phyloP scores from a whole-genome alignment of 1,140 invertebrate genomes.

The Trichonephila inaurata region DNA sequence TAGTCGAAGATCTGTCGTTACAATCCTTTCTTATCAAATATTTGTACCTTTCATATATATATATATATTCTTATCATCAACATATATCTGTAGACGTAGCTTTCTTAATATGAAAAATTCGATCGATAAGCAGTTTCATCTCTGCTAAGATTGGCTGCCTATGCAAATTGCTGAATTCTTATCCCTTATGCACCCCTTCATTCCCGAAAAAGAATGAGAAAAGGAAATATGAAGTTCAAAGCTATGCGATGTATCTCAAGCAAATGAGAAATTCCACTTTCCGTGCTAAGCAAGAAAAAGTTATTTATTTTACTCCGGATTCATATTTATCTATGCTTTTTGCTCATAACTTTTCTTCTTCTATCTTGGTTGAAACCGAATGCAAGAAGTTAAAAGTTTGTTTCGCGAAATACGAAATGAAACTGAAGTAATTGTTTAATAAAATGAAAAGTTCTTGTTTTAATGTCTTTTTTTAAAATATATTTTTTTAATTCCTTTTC shows the following conservation, averaged over 20 bases:
- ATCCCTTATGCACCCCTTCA: background rate
- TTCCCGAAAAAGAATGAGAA: background rate
- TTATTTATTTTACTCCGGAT: constrained; percentile 49
- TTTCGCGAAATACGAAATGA: constrained; percentile 29
- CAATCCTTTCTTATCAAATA: background rate
- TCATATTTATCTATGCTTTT: background rate
- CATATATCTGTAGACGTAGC: background rate
- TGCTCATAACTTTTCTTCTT: background rate
- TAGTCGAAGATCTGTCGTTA: background rate
- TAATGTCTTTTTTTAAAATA: background rate
- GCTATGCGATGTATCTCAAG: constrained; percentile 56
- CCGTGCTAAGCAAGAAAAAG: constrained; percentile 23
- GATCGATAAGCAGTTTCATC: constrained; percentile 8
- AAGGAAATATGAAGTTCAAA: constrained; percentile 62
- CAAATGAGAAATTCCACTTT: constrained; percentile 71
- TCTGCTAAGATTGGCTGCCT: constrained; percentile 53
- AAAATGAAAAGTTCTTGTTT: constrained; percentile 38
- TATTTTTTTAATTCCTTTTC: background rate
- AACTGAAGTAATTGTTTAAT: constrained; percentile 60
- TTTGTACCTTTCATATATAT: background rate
- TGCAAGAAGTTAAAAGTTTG: constrained; percentile 27
- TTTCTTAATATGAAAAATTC: background rate
- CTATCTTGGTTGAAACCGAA: constrained; percentile 27
- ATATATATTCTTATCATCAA: constrained; percentile 3
- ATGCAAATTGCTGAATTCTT: constrained; percentile 58